A percentile compares a stretch with the other conserved stretches of the same genome.
Evolutionary conservation across 2,888 invertebrate species (phyloP).

Genomic region (Hirtodrosophila duncani): DNA sequence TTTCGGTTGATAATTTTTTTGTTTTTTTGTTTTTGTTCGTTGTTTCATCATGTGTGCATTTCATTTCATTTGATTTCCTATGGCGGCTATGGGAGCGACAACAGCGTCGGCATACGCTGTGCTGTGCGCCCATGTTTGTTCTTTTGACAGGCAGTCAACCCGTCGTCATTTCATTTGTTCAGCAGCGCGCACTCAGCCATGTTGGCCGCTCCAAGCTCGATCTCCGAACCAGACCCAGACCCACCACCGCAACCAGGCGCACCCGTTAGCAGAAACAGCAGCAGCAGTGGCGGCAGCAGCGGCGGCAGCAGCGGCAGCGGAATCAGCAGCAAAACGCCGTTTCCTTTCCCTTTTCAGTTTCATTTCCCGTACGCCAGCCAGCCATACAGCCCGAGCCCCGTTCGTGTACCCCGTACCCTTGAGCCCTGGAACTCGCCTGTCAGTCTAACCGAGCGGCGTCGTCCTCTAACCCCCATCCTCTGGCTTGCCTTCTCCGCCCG

Average conservation of each 20-base stretch:
- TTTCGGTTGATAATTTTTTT: constrained; percentile 66
- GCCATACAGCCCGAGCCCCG: constrained; percentile 17
- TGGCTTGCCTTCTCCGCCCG: constrained; percentile 34
- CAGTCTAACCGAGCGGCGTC: constrained; percentile 54
- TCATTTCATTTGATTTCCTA: constrained; percentile 73
- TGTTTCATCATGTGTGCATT: constrained; percentile 73
- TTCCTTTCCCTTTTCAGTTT: constrained; percentile 74
- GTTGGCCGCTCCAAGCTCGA: constrained; percentile 42
- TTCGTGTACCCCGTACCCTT: neutral
- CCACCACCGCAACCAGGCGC: constrained; percentile 35
- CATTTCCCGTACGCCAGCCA: constrained; percentile 65
- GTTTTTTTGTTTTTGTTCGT: constrained; percentile 53
- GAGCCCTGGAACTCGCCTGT: constrained; percentile 50
- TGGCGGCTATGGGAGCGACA: constrained; percentile 40
- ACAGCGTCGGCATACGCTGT: constrained; percentile 23
- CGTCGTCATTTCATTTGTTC: constrained; percentile 77
- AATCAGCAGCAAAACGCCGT: constrained; percentile 64
- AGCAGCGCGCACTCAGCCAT: constrained; percentile 69
- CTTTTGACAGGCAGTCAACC: constrained; percentile 78
- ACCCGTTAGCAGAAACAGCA: constrained; percentile 10
- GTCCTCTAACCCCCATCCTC: constrained; percentile 26
- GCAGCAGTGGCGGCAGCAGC: constrained; percentile 8
- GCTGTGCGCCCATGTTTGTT: constrained; percentile 76
- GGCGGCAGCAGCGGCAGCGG: constrained; percentile 17
- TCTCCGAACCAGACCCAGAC: constrained; percentile 21